Conservation (phyloP, 2,888 invertebrate genomes). For the Dasypolia templi region DNA sequence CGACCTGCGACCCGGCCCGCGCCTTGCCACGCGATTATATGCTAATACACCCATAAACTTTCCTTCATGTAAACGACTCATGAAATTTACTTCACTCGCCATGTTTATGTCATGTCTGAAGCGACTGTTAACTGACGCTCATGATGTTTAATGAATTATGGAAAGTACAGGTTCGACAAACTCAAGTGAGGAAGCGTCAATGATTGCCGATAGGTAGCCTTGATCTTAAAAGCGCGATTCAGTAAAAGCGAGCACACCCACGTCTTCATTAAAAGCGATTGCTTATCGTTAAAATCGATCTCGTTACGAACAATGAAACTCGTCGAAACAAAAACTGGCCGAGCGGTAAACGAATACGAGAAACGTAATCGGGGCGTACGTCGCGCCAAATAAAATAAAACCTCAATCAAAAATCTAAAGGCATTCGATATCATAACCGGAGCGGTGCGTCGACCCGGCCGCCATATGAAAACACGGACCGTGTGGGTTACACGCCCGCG, state of each 20-base stretch:
- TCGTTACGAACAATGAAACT: slow-evolving; percentile 89
- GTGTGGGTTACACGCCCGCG: slow-evolving; percentile 86
- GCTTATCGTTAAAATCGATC: slow-evolving; percentile 88
- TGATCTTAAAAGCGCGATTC: slow-evolving; percentile 71
- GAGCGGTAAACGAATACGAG: slow-evolving; percentile 88
- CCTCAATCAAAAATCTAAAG: slow-evolving; percentile 89
- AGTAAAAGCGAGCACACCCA: slow-evolving; percentile 82
- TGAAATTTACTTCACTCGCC: slow-evolving; percentile 63
- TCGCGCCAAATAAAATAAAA: slow-evolving; percentile 88
- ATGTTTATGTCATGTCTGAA: slow-evolving; percentile 56
- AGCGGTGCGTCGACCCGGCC: slow-evolving; percentile 87
- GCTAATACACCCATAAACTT: slow-evolving; percentile 81
- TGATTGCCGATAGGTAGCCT: slow-evolving; percentile 60
- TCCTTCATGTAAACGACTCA: slow-evolving; percentile 74
- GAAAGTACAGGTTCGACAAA: slow-evolving; percentile 33
- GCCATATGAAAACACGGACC: slow-evolving; percentile 83
- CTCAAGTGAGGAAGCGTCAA: slow-evolving; percentile 54
- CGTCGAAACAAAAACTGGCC: slow-evolving; percentile 88
- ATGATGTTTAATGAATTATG: slow-evolving; percentile 29
- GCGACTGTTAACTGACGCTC: slow-evolving; percentile 3
- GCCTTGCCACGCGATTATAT: slow-evolving; percentile 76
- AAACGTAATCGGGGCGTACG: slow-evolving; percentile 87
- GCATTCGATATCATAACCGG: slow-evolving; percentile 89
- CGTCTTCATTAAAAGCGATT: slow-evolving; percentile 87
- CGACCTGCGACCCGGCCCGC: slow-evolving; percentile 74